Base-by-base conservation (phyloP, 2,113 vertebrate genomes). In the Probosciger aterrimus region DNA sequence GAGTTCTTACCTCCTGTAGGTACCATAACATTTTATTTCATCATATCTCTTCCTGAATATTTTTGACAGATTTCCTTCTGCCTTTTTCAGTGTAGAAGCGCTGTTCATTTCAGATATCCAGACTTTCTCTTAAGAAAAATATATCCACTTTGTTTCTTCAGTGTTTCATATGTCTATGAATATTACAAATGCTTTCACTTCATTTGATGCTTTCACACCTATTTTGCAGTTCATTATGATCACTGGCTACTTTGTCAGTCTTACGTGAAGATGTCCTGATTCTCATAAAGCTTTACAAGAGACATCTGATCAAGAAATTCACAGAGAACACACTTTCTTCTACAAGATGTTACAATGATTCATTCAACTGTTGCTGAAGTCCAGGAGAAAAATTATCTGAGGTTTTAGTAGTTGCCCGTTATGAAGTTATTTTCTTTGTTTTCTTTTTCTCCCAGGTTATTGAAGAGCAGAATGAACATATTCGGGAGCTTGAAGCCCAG, bases 401-500 rank as follows among this genome's bases (percentile, higher is more conserved):
- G n/a, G 33, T 5, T 70, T 76, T 78, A 80, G 27, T 89, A 79
- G 64, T 44, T 92, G 78, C 19, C 8, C 41, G 7, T 83, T 22
- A 30, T 70, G 68, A 43, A 39, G 28, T 87, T 79, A 55, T 96
- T 79, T 37, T 39, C 20, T 30, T 46, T 95, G 33, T 52, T 23
- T 10, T 23, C 57, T 43, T 80, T 82, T 74, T 18, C 5, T 3
- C 65, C 52, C 95, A 99, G 99, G 93, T 98, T 88, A 96, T 99
- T 82, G 98, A 99, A 95, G 96, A 97, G 74, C 98, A 98, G 95
- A 98, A 98, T 80, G 98, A 99, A 85, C 93, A 98, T 74, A 98
- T 99, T 83, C 97, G 43, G 67, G 98, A 99, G 87, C 98, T 99
- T 59, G 98, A 99, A 97, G 98, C 97, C 35, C 98, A 98, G 95